Evolutionary conservation across 2,888 invertebrate genomes (phyloP).

Genomic region (Agelastica alni): DNA sequence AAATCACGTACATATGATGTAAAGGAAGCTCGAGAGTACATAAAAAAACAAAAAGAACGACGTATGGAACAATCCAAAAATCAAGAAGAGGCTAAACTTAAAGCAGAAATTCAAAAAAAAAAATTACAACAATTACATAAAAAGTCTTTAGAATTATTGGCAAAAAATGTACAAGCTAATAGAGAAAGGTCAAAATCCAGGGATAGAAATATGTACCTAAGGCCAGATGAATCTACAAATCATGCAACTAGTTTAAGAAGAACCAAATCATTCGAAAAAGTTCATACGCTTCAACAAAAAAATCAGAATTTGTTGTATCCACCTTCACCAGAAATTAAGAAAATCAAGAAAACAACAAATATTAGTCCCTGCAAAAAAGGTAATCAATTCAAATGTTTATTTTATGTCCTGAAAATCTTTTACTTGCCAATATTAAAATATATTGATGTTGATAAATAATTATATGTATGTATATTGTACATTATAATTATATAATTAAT

Average conservation of each 20-base stretch:
- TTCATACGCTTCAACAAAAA: conserved; percentile 4
- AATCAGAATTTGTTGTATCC: conserved; percentile 35
- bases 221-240: conserved; percentile 19
- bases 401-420: too few relatives aligned
- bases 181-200: conserved; percentile 44
- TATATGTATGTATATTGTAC: too few relatives aligned
- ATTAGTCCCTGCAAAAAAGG: not conserved
- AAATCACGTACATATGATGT: conserved; percentile 56
- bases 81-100: conserved; percentile 43
- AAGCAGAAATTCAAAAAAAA: conserved; percentile 54
- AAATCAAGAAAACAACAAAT: too few relatives aligned
- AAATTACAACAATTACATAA: conserved; percentile 57
- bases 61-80: conserved; percentile 52
- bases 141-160: conserved; percentile 56
- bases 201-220: conserved; percentile 32
- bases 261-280: conserved; percentile 7
- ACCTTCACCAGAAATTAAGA: conserved; percentile 18
- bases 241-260: not conserved
- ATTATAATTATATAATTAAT: too few relatives aligned
- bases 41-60: conserved; percentile 61
- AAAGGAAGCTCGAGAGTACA: conserved; percentile 61
- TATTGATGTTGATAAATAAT: too few relatives aligned
- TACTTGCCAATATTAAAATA: too few relatives aligned
- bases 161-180: conserved; percentile 53
- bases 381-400: not conserved